These are phyloP conservation scores for Lutjanus erythropterus DNA, from an alignment of 2,113 vertebrate species.

Conservation along the genomic window DNA sequence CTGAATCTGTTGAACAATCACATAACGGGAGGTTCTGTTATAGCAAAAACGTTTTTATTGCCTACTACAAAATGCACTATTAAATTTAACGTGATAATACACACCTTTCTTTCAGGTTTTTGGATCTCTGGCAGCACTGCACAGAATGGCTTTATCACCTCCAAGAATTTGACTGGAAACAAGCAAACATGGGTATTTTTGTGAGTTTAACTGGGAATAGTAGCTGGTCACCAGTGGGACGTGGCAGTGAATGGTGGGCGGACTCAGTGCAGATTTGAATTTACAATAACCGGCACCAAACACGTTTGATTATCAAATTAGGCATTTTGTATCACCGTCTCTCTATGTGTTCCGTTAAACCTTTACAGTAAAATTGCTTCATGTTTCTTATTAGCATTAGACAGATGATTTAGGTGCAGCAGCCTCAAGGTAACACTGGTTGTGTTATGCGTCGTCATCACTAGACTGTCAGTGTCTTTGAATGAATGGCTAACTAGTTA, in stretches of 20 bases:
- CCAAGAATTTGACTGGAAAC: constrained; percentile 95
- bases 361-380: rapidly evolving
- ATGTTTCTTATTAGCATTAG: neutral
- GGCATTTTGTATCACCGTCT: rapidly evolving
- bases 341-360: neutral
- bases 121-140: constrained; percentile 98
- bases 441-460: constrained; percentile 82
- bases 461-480: constrained; percentile 72
- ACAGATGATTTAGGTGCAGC: neutral
- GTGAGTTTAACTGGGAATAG: neutral
- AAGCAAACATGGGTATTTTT: constrained; percentile 17
- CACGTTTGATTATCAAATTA: neutral
- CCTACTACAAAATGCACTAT: neutral
- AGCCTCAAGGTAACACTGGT: constrained; percentile 6
- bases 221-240: constrained; percentile 46
- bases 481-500: constrained; percentile 75
- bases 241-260: constrained; percentile 68
- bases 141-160: constrained; percentile 99
- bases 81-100: neutral
- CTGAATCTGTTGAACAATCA: constrained; percentile 89
- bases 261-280: constrained; percentile 16
- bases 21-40: neutral
- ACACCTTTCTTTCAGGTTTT: constrained; percentile 97
- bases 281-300: neutral
- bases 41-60: neutral